Percentiles rank a stretch among this genome's conserved stretches.
phyloP scores from a whole-genome alignment of 1,140 invertebrate species.

The Conopomorpha cramerella region DNA sequence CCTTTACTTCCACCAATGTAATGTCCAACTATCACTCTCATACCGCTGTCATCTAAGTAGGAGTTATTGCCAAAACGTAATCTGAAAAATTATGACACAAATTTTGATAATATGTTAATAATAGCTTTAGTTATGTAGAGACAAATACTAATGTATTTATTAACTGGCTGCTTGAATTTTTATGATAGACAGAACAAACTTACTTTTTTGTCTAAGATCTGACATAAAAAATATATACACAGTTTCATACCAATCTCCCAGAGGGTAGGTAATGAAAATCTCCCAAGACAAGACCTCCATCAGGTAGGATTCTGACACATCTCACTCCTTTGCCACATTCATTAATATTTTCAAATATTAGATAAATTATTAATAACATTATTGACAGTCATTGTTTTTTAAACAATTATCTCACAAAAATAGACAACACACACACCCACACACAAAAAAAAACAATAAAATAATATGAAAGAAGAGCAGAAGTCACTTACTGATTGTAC shows the following conservation, averaged over 20 bases:
- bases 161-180: neutral
- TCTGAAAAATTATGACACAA: constrained; percentile 18
- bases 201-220: neutral
- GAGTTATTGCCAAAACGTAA: constrained; percentile 33
- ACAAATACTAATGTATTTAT: neutral
- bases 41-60: constrained; percentile 74
- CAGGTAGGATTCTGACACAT: too few relatives aligned
- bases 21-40: constrained; percentile 81
- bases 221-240: neutral
- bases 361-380: too few relatives aligned
- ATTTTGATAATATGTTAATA: too few relatives aligned
- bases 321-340: too few relatives aligned
- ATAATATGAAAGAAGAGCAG: constrained; percentile 2
- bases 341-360: too few relatives aligned
- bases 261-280: neutral
- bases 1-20: constrained; percentile 74
- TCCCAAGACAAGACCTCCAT: too few relatives aligned
- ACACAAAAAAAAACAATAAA: too few relatives aligned
- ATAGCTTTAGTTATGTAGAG: too few relatives aligned
- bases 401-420: constrained; percentile 2
- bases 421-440: too few relatives aligned
- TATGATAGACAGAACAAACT: neutral
- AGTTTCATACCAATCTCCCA: neutral
- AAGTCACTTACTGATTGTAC: constrained; percentile 26
- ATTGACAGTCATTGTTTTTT: neutral